phyloP scores from a whole-genome alignment of 2,888 invertebrate species.

The Xestia c-nigrum region DNA sequence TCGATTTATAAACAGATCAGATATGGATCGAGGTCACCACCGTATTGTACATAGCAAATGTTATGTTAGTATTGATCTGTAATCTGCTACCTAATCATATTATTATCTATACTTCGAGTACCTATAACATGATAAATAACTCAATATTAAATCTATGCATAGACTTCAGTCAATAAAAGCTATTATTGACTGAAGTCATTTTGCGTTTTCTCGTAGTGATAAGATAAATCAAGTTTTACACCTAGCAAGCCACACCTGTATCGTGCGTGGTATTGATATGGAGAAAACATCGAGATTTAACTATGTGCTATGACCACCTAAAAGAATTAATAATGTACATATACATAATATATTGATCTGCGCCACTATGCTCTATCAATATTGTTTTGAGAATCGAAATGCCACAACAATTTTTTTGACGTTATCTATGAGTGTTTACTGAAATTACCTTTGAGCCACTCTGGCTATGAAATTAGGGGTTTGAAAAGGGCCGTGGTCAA shows the following conservation, averaged over 20 bases:
- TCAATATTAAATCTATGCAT: conserved; percentile 1
- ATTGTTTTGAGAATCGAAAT: conserved; percentile 37
- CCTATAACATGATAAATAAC: conserved; percentile 27
- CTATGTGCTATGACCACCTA: neutral
- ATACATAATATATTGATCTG: no score
- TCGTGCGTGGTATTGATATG: neutral
- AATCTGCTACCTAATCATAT: conserved; percentile 22
- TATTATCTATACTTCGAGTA: conserved; percentile 12
- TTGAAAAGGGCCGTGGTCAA: conserved; percentile 26
- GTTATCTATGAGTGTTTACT: conserved; percentile 34
- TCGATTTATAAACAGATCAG: conserved; percentile 52
- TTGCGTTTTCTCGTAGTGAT: neutral
- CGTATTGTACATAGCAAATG: neutral
- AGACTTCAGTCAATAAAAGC: neutral
- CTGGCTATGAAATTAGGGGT: conserved; percentile 43
- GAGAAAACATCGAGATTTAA: neutral
- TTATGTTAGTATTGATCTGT: conserved; percentile 26
- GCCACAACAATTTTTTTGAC: conserved; percentile 25
- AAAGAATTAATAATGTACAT: neutral
- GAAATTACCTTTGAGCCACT: conserved; percentile 47
- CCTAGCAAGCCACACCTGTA: neutral
- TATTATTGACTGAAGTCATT: neutral
- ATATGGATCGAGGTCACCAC: conserved; percentile 46
- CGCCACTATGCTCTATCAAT: conserved; percentile 36
- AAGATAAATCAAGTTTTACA: conserved; percentile 1